Conservation (phyloP, 2,797 vertebrate genomes). For the Eutrigla gurnardus region DNA sequence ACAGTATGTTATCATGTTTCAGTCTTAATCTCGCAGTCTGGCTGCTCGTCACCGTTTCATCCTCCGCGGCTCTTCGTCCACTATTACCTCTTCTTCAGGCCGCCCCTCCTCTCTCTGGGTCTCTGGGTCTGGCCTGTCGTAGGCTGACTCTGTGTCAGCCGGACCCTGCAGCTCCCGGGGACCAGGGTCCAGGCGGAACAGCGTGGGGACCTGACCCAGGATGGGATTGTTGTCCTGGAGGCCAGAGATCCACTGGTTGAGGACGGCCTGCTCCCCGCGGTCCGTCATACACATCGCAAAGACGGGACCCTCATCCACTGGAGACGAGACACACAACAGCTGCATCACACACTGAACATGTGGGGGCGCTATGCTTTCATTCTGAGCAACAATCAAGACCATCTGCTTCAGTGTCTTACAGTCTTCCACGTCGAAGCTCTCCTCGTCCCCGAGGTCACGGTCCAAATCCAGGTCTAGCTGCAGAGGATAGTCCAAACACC, state of each 20-base stretch:
- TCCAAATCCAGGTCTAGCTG: constrained; percentile 87
- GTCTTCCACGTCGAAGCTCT: constrained; percentile 87
- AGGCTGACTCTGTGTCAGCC: not conserved
- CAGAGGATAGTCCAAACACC: constrained; percentile 87
- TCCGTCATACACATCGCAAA: constrained; percentile 91
- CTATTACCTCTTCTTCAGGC: constrained; percentile 24
- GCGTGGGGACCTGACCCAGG: constrained; percentile 84
- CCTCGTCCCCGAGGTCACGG: constrained; percentile 83
- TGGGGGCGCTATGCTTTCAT: not conserved
- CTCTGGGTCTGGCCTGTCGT: constrained; percentile 5
- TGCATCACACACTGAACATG: not conserved
- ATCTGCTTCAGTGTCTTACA: constrained; percentile 73
- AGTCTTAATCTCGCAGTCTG: constrained; percentile 4
- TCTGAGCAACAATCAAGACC: not conserved
- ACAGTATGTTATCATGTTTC: not conserved
- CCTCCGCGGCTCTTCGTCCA: constrained; percentile 67
- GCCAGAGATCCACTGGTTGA: constrained; percentile 90
- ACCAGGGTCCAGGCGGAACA: constrained; percentile 86
- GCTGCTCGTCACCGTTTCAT: constrained; percentile 66
- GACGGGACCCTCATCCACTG: constrained; percentile 90
- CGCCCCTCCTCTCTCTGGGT: not conserved
- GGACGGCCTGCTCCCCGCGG: constrained; percentile 84
- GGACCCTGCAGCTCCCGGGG: constrained; percentile 68
- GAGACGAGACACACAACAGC: constrained; percentile 26
- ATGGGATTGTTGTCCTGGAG: constrained; percentile 89